phyloP scores from a whole-genome alignment of 2,797 vertebrate genomes.

The Oryzias sinensis region DNA sequence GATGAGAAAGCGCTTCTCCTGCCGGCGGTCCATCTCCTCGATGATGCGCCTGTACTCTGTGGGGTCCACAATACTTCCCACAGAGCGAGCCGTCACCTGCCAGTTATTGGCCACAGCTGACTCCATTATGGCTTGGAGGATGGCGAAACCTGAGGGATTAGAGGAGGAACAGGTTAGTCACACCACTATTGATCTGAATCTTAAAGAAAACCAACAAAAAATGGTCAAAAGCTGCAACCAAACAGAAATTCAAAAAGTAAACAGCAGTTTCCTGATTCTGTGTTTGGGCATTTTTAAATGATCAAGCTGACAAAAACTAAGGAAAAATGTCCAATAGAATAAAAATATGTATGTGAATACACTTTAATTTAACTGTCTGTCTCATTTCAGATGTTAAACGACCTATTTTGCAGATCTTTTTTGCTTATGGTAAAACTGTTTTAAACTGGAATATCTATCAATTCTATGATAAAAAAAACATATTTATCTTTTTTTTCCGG shows the following conservation, averaged over 20 bases:
- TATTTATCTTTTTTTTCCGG: too few relatives aligned
- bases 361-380: too few relatives aligned
- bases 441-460: too few relatives aligned
- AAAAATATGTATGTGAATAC: too few relatives aligned
- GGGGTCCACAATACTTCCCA: constrained; percentile 91
- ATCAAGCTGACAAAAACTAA: too few relatives aligned
- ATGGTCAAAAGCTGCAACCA: neutral
- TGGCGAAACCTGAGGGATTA: constrained; percentile 85
- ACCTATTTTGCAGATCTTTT: too few relatives aligned
- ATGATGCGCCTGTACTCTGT: constrained; percentile 94
- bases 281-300: neutral
- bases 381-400: too few relatives aligned
- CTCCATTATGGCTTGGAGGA: constrained; percentile 98
- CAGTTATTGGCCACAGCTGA: constrained; percentile 97
- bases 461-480: too few relatives aligned
- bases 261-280: neutral
- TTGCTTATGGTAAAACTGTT: too few relatives aligned
- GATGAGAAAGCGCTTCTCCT: constrained; percentile 95
- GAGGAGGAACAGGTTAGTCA: constrained; percentile 39
- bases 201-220: constrained; percentile 11
- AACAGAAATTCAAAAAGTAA: neutral
- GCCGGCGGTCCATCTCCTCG: constrained; percentile 96
- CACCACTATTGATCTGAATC: constrained; percentile 15
- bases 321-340: too few relatives aligned
- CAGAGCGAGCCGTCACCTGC: constrained; percentile 97